Conservation (phyloP, 2,113 vertebrate species). For the Vicugna pacos region DNA sequence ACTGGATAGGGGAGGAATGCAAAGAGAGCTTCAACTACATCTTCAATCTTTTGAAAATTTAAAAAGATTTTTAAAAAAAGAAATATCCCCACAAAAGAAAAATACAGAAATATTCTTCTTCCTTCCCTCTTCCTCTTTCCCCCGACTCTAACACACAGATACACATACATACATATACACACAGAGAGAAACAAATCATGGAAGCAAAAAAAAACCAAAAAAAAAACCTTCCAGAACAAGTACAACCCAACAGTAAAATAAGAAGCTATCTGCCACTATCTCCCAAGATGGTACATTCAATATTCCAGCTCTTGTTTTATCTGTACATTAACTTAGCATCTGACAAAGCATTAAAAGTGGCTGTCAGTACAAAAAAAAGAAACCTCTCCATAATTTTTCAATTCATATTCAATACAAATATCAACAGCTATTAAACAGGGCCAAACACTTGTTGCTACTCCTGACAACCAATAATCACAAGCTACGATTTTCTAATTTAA, state of each 20-base stretch:
- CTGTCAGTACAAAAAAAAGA: background rate
- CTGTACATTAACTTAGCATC: background rate
- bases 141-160: background rate
- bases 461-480: background rate
- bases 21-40: background rate
- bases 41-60: too few species aligned
- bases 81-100: too few species aligned
- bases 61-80: too few species aligned
- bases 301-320: background rate
- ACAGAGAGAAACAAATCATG: background rate
- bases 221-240: background rate
- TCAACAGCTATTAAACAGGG: background rate
- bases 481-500: background rate
- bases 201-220: background rate
- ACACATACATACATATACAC: background rate
- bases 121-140: background rate
- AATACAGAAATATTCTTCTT: background rate
- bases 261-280: background rate
- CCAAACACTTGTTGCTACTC: background rate
- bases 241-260: background rate
- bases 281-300: background rate
- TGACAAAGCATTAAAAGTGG: background rate
- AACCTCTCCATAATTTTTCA: background rate
- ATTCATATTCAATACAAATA: conserved; percentile 20
- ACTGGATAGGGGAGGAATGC: background rate